phyloP scores from a whole-genome alignment of 2,113 vertebrate species.

The Ovibos moschatus region DNA sequence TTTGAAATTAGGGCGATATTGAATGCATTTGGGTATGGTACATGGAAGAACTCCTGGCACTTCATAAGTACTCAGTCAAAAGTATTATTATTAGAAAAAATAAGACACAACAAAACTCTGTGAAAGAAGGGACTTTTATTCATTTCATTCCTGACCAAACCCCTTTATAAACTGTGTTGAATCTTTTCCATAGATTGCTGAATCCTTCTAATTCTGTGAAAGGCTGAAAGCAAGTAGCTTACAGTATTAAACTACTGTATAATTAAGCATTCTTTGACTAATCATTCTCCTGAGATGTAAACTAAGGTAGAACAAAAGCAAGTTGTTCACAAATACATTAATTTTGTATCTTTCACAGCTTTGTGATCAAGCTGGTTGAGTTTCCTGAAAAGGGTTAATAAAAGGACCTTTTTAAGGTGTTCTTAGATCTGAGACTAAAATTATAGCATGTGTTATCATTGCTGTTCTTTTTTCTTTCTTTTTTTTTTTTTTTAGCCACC shows the following conservation, averaged over 20 bases:
- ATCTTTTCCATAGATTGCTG: neutral
- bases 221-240: neutral
- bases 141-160: neutral
- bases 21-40: neutral
- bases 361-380: neutral
- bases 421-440: neutral
- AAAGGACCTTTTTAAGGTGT: neutral
- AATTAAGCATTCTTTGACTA: neutral
- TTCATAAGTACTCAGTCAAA: neutral
- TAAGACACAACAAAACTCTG: neutral
- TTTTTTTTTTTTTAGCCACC: neutral
- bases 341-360: neutral
- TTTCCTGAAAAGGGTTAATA: neutral
- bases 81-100: neutral
- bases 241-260: neutral
- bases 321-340: neutral
- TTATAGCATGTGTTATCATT: neutral
- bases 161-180: neutral
- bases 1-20: neutral
- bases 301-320: neutral
- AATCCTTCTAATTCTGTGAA: neutral
- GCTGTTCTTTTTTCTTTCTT: neutral
- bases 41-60: neutral
- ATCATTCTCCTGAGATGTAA: neutral
- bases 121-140: neutral